Evolutionary conservation across 1,140 invertebrate species (phyloP).

Genomic region (Oreohelix idahoensis): DNA sequence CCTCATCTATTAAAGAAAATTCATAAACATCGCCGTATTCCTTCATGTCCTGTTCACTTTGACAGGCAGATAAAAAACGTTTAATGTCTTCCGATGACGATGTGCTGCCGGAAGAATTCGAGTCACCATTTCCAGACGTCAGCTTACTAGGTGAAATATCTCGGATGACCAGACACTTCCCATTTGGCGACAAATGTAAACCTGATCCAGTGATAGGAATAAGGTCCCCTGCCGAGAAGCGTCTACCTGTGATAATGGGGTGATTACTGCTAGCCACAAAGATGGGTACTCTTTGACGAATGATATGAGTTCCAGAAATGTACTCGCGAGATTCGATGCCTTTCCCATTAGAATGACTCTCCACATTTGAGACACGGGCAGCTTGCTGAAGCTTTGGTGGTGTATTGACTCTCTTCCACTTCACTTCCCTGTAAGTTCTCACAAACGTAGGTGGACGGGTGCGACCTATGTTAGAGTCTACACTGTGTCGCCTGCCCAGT

Average conservation of each 20-base stretch:
- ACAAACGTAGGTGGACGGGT: slow-evolving; percentile 20
- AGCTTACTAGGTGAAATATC: not conserved
- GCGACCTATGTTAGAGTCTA: slow-evolving; percentile 28
- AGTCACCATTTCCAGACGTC: not conserved
- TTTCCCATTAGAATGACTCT: not conserved
- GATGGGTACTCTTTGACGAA: slow-evolving; percentile 6
- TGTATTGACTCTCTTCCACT: slow-evolving; percentile 21
- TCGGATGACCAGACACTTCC: slow-evolving; percentile 23
- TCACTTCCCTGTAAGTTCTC: slow-evolving; percentile 23
- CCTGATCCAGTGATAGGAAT: slow-evolving; percentile 6
- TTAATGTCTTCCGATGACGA: not conserved
- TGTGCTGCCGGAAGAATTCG: not conserved
- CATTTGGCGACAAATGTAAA: not conserved
- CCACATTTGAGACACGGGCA: not conserved
- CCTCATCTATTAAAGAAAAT: not conserved
- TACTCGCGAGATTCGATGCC: not conserved
- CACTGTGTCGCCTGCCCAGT: not conserved
- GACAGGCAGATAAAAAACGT: too few relatives aligned
- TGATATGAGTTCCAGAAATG: slow-evolving; percentile 16
- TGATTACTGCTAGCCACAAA: not conserved
- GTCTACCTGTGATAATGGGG: not conserved
- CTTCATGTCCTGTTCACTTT: too few relatives aligned
- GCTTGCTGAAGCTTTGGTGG: not conserved
- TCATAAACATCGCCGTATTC: not conserved
- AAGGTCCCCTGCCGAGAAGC: not conserved